These are phyloP conservation scores for Luidia sarsii DNA, from an alignment of 53 echinoderm and acorn worm genomes.

Conservation along the genomic window DNA sequence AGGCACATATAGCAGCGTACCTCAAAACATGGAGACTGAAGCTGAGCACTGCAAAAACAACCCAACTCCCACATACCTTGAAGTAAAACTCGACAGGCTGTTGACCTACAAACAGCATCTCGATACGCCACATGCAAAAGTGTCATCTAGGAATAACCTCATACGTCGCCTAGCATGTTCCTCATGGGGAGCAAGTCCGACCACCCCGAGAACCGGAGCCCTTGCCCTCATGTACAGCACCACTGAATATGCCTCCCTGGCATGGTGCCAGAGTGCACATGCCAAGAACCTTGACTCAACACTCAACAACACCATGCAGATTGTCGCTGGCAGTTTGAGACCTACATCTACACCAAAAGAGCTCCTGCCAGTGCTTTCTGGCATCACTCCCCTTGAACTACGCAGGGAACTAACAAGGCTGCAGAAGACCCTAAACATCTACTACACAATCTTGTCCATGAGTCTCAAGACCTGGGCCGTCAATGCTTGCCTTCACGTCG, in stretches of 20 bases:
- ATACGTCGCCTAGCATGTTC: constrained; percentile 36
- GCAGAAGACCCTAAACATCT: not conserved
- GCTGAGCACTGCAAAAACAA: constrained; percentile 32
- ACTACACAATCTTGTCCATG: not conserved
- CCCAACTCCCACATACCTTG: constrained; percentile 46
- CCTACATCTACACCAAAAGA: not conserved
- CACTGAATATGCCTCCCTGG: constrained; percentile 1
- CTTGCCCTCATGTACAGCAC: constrained; percentile 24
- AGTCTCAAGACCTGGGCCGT: constrained; percentile 4
- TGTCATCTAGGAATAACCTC: constrained; percentile 16
- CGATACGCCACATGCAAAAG: constrained; percentile 31
- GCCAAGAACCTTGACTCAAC: constrained; percentile 2
- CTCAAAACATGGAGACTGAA: constrained; percentile 34
- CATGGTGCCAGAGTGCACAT: constrained; percentile 13
- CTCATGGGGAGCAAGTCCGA: constrained; percentile 35
- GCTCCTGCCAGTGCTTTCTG: not conserved
- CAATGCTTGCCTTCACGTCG: not conserved
- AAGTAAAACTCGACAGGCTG: constrained; percentile 48
- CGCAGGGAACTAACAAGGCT: not conserved
- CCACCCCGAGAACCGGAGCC: constrained; percentile 28
- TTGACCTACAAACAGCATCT: constrained; percentile 49
- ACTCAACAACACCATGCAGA: not conserved
- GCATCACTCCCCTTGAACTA: not conserved
- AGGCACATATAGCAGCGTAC: constrained; percentile 13
- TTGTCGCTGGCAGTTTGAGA: not conserved